Conservation (phyloP, 2,113 vertebrate genomes). For the Eleginops maclovinus region DNA sequence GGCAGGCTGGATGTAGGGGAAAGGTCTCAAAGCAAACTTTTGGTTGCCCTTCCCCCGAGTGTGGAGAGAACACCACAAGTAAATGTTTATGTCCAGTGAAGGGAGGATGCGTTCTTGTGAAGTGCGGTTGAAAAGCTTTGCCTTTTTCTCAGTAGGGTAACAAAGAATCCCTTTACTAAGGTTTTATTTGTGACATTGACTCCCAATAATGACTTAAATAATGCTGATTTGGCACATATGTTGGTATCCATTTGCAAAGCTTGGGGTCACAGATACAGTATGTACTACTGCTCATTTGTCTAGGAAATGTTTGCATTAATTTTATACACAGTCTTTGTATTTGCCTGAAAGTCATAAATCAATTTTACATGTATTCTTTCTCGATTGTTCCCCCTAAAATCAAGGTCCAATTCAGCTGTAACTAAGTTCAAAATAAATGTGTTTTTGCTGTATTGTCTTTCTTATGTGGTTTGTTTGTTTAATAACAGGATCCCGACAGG, state of each 20-base stretch:
- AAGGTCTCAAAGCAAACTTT: slow-evolving; percentile 75
- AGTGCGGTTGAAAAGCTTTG: neutral
- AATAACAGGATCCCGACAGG: slow-evolving; percentile 7
- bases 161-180: neutral
- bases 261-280: neutral
- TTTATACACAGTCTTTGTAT: neutral
- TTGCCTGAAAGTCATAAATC: neutral
- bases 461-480: neutral
- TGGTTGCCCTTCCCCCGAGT: slow-evolving; percentile 56
- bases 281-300: neutral
- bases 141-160: neutral
- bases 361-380: neutral
- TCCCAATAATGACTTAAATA: neutral
- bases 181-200: neutral
- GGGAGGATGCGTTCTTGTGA: slow-evolving; percentile 4
- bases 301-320: neutral
- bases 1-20: slow-evolving; percentile 73
- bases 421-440: neutral
- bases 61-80: slow-evolving; percentile 17
- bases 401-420: neutral
- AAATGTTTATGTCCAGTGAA: slow-evolving; percentile 49
- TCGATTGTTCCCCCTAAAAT: neutral
- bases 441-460: neutral
- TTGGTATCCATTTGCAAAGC: neutral
- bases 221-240: slow-evolving; percentile 8